These are phyloP conservation scores for Amazona finschi DNA, from an alignment of 2,797 vertebrate genomes.

Conservation along the genomic window DNA sequence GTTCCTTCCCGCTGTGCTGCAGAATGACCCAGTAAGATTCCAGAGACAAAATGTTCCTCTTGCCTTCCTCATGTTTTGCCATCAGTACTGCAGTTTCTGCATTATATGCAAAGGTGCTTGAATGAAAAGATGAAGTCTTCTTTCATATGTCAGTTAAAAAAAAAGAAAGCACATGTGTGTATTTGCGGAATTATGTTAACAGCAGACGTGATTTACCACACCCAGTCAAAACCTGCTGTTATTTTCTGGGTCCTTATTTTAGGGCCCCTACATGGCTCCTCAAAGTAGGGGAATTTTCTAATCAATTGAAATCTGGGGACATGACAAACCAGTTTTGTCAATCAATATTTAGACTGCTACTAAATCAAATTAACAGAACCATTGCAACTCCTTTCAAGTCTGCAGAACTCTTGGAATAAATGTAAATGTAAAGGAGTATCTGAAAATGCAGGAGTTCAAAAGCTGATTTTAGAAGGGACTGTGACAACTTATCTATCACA, in stretches of 20 bases:
- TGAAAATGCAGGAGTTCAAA: neutral
- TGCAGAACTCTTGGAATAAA: neutral
- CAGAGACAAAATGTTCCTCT: fast-evolving
- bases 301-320: neutral
- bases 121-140: neutral
- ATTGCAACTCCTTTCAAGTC: neutral
- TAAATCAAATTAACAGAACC: neutral
- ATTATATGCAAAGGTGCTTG: neutral
- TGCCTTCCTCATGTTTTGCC: neutral
- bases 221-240: fast-evolving
- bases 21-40: neutral
- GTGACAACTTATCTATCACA: neutral
- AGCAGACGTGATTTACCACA: neutral
- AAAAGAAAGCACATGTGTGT: neutral
- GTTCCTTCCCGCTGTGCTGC: neutral
- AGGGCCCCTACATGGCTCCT: fast-evolving
- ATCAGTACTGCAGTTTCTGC: neutral
- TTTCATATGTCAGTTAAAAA: neutral
- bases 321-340: neutral
- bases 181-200: neutral
- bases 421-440: neutral
- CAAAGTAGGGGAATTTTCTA: neutral
- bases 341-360: neutral
- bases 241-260: neutral
- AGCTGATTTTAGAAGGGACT: neutral